These are phyloP conservation scores for Lateolabrax maculatus DNA, from an alignment of 2,797 vertebrate species.

Conservation along the genomic window DNA sequence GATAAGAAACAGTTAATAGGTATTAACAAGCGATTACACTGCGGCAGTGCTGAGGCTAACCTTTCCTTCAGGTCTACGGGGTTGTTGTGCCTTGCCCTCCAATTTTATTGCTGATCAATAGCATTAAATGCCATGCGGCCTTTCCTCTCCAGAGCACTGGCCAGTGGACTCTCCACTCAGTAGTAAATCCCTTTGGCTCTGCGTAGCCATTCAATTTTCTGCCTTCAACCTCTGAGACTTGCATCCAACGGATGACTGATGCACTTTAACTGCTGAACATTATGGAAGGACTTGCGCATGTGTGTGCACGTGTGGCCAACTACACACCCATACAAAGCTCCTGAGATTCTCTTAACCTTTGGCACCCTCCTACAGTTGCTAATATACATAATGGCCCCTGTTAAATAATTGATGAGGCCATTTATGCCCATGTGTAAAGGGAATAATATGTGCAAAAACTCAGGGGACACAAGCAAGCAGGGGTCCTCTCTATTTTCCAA, in stretches of 20 bases:
- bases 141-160: constrained; percentile 61
- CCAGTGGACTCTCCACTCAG: constrained; percentile 60
- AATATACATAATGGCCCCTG: constrained; percentile 34
- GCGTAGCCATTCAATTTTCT: constrained; percentile 73
- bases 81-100: constrained; percentile 57
- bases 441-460: constrained; percentile 50
- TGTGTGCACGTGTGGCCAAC: constrained; percentile 5
- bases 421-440: constrained; percentile 59
- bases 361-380: constrained; percentile 9
- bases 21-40: constrained; percentile 52
- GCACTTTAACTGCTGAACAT: constrained; percentile 54
- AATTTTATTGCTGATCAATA: constrained; percentile 80
- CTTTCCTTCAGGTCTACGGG: constrained; percentile 57
- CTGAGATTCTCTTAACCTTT: constrained; percentile 37
- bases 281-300: constrained; percentile 16
- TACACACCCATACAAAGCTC: constrained; percentile 20
- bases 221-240: constrained; percentile 55
- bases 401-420: constrained; percentile 57
- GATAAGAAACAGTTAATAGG: constrained; percentile 40
- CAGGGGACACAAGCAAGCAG: constrained; percentile 36
- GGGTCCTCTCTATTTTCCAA: constrained; percentile 19
- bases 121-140: constrained; percentile 74
- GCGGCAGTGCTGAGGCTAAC: constrained; percentile 53
- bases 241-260: constrained; percentile 58
- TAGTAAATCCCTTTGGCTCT: constrained; percentile 71